A percentile compares a stretch with the other conserved stretches of the same genome.
Evolutionary conservation across 2,113 vertebrate species (phyloP).

Genomic region (Ondatra zibethicus): DNA sequence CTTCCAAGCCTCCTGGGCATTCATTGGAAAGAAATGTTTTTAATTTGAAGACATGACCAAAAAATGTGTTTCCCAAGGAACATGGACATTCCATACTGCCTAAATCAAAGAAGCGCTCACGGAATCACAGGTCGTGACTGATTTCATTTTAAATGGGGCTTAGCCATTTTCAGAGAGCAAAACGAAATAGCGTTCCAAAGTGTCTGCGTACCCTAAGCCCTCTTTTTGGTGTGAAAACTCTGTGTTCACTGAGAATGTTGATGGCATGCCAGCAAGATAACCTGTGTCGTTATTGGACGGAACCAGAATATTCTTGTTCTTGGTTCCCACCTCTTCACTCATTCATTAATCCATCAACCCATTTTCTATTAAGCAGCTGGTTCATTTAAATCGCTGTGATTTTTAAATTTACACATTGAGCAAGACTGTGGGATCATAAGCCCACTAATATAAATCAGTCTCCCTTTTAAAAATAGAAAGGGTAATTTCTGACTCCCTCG

Average conservation of each 20-base stretch:
- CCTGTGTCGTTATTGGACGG: not conserved
- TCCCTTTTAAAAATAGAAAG: conserved; percentile 59
- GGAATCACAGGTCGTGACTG: not conserved
- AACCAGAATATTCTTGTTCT: not conserved
- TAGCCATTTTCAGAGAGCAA: not conserved
- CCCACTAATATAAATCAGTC: conserved; percentile 20
- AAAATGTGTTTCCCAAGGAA: not conserved
- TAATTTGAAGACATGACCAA: conserved; percentile 13
- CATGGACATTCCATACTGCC: not conserved
- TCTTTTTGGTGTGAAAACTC: not conserved
- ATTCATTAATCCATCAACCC: conserved; percentile 63
- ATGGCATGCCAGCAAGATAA: not conserved
- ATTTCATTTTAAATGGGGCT: conserved; percentile 28
- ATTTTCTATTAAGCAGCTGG: conserved; percentile 56
- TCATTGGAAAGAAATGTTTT: conserved; percentile 15
- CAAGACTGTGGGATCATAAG: conserved; percentile 55
- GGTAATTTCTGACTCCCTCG: conserved; percentile 16
- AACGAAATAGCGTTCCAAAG: conserved; percentile 14
- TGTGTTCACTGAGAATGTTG: conserved; percentile 20
- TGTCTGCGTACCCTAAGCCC: not conserved
- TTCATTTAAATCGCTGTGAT: conserved; percentile 19
- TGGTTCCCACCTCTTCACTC: conserved; percentile 52
- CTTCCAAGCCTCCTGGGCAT: not conserved
- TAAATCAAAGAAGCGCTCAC: not conserved
- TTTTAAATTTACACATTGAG: conserved; percentile 64